These are phyloP conservation scores for Pseudolaguvia tuberculata DNA, from an alignment of 2,113 vertebrate genomes.

Conservation along the genomic window DNA sequence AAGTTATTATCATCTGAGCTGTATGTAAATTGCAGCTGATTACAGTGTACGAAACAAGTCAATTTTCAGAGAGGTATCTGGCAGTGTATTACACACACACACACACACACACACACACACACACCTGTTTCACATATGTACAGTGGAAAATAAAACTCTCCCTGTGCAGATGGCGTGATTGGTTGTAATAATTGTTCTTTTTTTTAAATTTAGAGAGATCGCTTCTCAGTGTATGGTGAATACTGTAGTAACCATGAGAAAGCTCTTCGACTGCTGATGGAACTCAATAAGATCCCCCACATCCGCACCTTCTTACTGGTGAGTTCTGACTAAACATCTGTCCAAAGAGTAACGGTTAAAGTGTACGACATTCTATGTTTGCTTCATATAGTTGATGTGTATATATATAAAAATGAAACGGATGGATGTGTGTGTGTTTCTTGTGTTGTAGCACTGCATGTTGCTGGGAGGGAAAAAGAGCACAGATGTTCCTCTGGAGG, in stretches of 20 bases:
- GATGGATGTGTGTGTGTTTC: background rate
- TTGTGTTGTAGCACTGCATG: slow-evolving; percentile 85
- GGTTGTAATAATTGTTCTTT: background rate
- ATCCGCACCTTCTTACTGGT: slow-evolving; percentile 94
- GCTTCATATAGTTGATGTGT: background rate
- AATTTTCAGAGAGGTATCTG: background rate
- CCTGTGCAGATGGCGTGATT: background rate
- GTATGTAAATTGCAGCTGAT: slow-evolving; percentile 3
- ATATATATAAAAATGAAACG: background rate
- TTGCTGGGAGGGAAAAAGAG: slow-evolving; percentile 94
- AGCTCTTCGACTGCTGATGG: slow-evolving; percentile 89
- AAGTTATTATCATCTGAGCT: slow-evolving; percentile 3
- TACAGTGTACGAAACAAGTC: background rate
- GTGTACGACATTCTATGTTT: background rate
- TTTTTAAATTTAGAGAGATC: slow-evolving; percentile 74
- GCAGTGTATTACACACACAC: background rate
- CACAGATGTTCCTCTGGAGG: slow-evolving; percentile 93
- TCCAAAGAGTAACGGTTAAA: background rate
- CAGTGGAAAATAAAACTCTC: background rate
- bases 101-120: background rate
- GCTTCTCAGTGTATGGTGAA: slow-evolving; percentile 92
- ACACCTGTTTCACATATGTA: background rate
- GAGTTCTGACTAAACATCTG: slow-evolving; percentile 53
- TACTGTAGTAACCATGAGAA: slow-evolving; percentile 99
- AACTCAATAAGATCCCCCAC: slow-evolving; percentile 91